Evolutionary conservation across 2,797 vertebrate species (phyloP).

Genomic region (Parauchenoglanis ngamensis): DNA sequence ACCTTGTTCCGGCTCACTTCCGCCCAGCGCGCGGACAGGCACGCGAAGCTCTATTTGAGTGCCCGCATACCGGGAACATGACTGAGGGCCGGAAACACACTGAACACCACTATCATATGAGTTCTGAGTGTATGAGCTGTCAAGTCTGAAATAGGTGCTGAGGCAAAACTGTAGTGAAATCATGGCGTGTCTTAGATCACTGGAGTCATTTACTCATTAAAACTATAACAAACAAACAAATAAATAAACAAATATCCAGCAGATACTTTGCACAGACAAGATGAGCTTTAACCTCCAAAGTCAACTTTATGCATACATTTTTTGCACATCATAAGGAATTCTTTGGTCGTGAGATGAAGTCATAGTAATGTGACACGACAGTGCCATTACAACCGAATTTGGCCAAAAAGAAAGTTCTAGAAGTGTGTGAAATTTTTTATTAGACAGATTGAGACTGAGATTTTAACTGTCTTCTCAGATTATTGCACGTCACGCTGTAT

Average conservation of each 20-base stretch:
- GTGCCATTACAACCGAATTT: not conserved
- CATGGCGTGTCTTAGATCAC: not conserved
- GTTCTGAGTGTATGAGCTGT: not conserved
- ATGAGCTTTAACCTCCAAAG: not conserved
- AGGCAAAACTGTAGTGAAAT: not conserved
- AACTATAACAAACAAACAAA: not conserved
- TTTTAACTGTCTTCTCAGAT: no score
- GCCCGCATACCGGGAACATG: constrained; percentile 16
- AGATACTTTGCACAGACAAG: not conserved
- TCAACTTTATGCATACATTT: not conserved
- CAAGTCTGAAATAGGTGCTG: not conserved
- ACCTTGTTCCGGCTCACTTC: constrained; percentile 21
- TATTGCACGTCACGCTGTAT: no score
- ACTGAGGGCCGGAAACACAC: constrained; percentile 34
- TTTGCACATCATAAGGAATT: not conserved
- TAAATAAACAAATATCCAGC: not conserved
- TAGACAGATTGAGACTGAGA: no score
- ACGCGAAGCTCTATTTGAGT: constrained; percentile 41
- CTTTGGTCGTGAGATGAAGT: not conserved
- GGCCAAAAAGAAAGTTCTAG: not conserved
- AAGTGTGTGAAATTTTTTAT: no score
- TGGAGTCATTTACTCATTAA: not conserved
- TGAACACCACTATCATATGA: not conserved
- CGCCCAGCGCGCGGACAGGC: constrained; percentile 22
- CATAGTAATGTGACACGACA: not conserved